Evolutionary conservation across 2,888 invertebrate genomes (phyloP).

Genomic region (Lagria hirta): DNA sequence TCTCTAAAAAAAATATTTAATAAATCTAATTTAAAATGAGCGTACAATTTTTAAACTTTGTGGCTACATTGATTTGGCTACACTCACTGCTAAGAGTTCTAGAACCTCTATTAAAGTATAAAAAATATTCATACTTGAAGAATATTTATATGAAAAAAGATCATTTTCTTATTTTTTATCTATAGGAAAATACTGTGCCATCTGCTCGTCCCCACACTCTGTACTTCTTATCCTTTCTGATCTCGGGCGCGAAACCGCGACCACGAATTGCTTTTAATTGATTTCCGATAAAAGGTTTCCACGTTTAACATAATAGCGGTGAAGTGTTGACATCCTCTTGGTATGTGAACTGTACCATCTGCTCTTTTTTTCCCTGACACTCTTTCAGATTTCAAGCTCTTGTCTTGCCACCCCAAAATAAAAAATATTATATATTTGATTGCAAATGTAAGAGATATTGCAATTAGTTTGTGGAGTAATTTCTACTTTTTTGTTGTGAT

Average conservation of each 20-base stretch:
- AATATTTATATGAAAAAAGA: no score
- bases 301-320: constrained; percentile 54
- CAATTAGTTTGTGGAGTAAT: constrained; percentile 21
- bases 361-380: constrained; percentile 28
- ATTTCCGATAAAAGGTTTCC: constrained; percentile 55
- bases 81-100: no score
- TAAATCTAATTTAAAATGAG: no score
- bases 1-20: no score
- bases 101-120: no score
- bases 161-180: no score
- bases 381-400: constrained; percentile 9
- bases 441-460: no score
- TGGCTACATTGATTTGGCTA: no score
- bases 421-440: constrained; percentile 18
- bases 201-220: constrained; percentile 19
- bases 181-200: no score
- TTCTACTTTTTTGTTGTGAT: constrained; percentile 14
- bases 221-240: constrained; percentile 28
- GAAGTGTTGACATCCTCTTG: constrained; percentile 52
- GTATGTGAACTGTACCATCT: constrained; percentile 45
- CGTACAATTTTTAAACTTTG: no score
- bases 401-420: constrained; percentile 4
- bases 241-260: constrained; percentile 44
- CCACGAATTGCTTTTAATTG: constrained; percentile 55
- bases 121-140: no score